Evolutionary conservation across 2,797 vertebrate genomes (phyloP).

Genomic region (Esox masquinongy): DNA sequence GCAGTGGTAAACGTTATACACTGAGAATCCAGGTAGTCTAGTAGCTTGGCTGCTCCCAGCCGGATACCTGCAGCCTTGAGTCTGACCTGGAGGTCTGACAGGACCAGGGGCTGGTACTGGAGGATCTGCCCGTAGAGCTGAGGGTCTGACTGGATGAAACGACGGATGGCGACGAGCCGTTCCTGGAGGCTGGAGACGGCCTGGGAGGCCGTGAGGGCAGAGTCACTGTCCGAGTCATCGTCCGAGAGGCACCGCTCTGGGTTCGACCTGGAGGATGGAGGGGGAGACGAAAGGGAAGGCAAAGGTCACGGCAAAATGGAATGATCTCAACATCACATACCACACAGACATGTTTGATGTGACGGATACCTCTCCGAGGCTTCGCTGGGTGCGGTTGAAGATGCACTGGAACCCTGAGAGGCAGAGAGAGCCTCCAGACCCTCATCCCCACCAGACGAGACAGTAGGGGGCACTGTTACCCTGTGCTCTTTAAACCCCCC

Average conservation of each 20-base stretch:
- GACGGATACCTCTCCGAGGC: constrained; percentile 82
- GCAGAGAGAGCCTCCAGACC: constrained; percentile 55
- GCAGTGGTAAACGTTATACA: constrained; percentile 92
- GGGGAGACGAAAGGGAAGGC: background rate
- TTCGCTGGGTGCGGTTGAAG: constrained; percentile 76
- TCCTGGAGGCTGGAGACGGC: constrained; percentile 65
- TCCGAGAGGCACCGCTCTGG: constrained; percentile 68
- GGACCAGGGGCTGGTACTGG: constrained; percentile 87
- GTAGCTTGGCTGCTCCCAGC: constrained; percentile 80
- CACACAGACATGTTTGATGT: too few species aligned
- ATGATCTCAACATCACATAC: background rate
- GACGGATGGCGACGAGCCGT: constrained; percentile 72
- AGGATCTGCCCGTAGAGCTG: constrained; percentile 81
- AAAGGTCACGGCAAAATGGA: background rate
- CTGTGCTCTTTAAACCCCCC: constrained; percentile 63
- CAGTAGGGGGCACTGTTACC: constrained; percentile 27
- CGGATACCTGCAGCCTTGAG: constrained; percentile 84
- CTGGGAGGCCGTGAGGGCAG: constrained; percentile 79
- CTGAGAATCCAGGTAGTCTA: constrained; percentile 89
- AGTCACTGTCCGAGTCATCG: constrained; percentile 76
- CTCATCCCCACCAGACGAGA: constrained; percentile 36
- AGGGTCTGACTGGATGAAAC: constrained; percentile 80
- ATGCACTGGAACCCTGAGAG: constrained; percentile 81
- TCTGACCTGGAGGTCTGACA: constrained; percentile 78
- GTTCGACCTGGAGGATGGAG: constrained; percentile 68